phyloP scores from a whole-genome alignment of 2,797 vertebrate species.

The Catostomus latipinnis region DNA sequence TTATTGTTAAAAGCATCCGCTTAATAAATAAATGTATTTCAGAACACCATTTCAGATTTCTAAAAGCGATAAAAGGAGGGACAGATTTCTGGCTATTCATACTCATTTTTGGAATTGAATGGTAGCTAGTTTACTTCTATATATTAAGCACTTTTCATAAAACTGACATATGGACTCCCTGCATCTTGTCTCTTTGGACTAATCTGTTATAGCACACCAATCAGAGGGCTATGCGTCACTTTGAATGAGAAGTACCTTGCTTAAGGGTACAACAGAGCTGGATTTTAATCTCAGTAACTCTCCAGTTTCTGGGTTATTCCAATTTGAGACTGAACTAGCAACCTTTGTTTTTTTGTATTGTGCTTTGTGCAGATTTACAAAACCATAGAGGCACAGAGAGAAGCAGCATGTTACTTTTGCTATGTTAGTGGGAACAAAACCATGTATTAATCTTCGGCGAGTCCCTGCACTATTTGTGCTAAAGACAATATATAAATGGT shows the following conservation, averaged over 20 bases:
- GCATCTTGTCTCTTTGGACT: not conserved
- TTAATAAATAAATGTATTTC: not conserved
- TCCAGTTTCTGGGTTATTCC: conserved; percentile 21
- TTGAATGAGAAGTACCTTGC: conserved; percentile 12
- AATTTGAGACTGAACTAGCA: conserved; percentile 5
- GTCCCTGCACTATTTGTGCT: not conserved
- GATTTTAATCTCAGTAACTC: conserved; percentile 13
- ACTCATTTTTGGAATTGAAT: not conserved
- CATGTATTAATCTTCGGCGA: not conserved
- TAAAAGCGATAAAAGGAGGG: not conserved
- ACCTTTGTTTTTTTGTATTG: not conserved
- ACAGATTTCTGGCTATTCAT: not conserved
- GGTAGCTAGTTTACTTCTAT: not conserved
- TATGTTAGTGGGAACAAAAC: not conserved
- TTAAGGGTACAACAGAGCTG: conserved; percentile 15
- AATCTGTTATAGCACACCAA: conserved; percentile 15
- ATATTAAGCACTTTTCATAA: not conserved
- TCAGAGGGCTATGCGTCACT: conserved; percentile 4
- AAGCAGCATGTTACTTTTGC: not conserved
- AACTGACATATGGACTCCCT: not conserved
- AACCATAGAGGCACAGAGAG: not conserved
- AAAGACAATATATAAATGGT: not conserved
- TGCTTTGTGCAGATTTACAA: not conserved
- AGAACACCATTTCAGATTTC: not conserved
- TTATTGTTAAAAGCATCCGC: too few relatives aligned